Conservation (phyloP, 1,140 invertebrate species). For the Heterodera carotae region DNA sequence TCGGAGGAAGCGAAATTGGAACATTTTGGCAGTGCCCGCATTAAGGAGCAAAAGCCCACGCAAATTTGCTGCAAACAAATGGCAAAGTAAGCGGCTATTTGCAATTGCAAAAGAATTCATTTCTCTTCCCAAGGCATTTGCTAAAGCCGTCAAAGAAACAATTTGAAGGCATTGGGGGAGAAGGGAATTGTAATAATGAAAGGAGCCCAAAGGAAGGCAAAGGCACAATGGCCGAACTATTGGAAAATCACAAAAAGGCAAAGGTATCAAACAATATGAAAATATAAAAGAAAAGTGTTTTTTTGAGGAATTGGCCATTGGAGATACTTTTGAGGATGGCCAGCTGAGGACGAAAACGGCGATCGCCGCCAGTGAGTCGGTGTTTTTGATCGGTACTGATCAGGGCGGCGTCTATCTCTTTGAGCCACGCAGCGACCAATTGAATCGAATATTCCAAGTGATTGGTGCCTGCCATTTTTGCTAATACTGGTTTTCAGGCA, state of each 20-base stretch:
- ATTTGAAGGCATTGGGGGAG: slow-evolving; percentile 10
- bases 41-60: slow-evolving; percentile 30
- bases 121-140: slow-evolving; percentile 1
- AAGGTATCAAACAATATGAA: slow-evolving; percentile 17
- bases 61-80: slow-evolving; percentile 33
- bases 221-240: slow-evolving; percentile 22
- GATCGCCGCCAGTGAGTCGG: background rate
- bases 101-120: slow-evolving; percentile 22
- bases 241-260: slow-evolving; percentile 26
- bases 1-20: slow-evolving; percentile 1
- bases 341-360: background rate
- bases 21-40: slow-evolving; percentile 22
- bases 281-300: background rate
- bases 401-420: slow-evolving; percentile 46
- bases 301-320: background rate
- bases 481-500: slow-evolving; percentile 27
- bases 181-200: too few species aligned
- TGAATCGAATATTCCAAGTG: slow-evolving; percentile 42
- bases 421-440: slow-evolving; percentile 29
- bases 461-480: background rate
- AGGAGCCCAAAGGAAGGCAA: background rate
- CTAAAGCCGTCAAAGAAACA: slow-evolving; percentile 24
- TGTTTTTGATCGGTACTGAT: slow-evolving; percentile 42
- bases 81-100: slow-evolving; percentile 7
- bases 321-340: background rate